Evolutionary conservation across 2,113 vertebrate species (phyloP).

Genomic region (Blennius ocellaris): DNA sequence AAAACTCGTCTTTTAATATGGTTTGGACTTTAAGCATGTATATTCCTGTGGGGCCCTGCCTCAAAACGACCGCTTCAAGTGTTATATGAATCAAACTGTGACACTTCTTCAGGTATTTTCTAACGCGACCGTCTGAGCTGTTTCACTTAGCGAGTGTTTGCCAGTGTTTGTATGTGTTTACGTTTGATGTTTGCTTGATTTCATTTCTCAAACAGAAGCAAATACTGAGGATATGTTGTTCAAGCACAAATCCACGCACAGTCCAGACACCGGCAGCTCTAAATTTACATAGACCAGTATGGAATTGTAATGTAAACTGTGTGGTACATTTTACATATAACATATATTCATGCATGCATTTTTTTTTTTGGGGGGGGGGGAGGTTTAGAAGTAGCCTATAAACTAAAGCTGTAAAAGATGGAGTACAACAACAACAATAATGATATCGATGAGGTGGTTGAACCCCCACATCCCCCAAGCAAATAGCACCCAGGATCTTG

Average conservation of each 20-base stretch:
- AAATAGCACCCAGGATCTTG: no score
- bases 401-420: no score
- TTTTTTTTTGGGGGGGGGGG: no score
- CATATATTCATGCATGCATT: no score
- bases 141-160: slow-evolving; percentile 12
- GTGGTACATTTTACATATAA: no score
- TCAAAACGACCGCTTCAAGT: slow-evolving; percentile 36
- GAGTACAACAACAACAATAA: no score
- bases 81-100: slow-evolving; percentile 35
- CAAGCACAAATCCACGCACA: slow-evolving; percentile 24
- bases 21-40: slow-evolving; percentile 46
- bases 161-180: slow-evolving; percentile 23
- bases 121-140: slow-evolving; percentile 11
- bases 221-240: slow-evolving; percentile 17
- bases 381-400: no score
- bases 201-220: slow-evolving; percentile 26
- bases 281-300: no score
- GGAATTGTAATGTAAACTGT: no score
- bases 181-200: slow-evolving; percentile 15
- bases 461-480: no score
- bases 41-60: slow-evolving; percentile 43
- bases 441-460: no score
- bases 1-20: slow-evolving; percentile 43
- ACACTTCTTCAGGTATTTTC: slow-evolving; percentile 25
- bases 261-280: not conserved